Base-by-base conservation (phyloP, 1,140 invertebrate genomes). In the Panagrolaimus sp. region DNA sequence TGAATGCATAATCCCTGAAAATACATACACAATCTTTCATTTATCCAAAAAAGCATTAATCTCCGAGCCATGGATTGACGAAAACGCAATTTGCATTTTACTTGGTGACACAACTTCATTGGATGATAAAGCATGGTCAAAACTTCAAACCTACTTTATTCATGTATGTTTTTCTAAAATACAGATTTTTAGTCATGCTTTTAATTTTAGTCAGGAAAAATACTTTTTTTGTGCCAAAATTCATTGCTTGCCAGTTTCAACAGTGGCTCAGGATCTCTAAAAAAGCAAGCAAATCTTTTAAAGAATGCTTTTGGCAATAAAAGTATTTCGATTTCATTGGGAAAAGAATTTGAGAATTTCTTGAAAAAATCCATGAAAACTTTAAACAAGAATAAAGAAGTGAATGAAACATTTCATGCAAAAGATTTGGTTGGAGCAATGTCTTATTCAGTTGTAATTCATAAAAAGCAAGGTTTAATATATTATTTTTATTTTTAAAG, bases 171-270 rank as follows among this genome's bases (percentile, higher is more conserved):
- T 46, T 66, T 8, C 1, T 43, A 63, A 1, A 43, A 46, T 73
- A 26, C 38, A n/a, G 46, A n/a, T 38, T 68, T 24, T 5, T 52
- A 26, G 15, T n/a, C n/a, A n/a, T n/a, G n/a, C n/a, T n/a, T 21
- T 43, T 52, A 24, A 24, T 78, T 77, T 77, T 64, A 78, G 75
- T 64, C 78, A 9, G 78, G 78, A 24, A 80, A 80, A 63, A 80
- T 80, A 4, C 71, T 80, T 14, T 80, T 80, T 63, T 64, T 80
- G 2, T 80, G 78, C 45, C 79, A 80, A 63, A 80, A 82, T 62
- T 69, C 65, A 9, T 64, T 80, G 15, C 63, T 80, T 12, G 70
- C 78, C 12, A 73, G 62, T 46, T 67, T 80, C 12, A 78, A 78
- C 1, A 47, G 65, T 24, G 78, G 78, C 63, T 70, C 75, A 21